Evolutionary conservation across 2,113 vertebrate genomes (phyloP).

Genomic region (Halcyon malimbica): DNA sequence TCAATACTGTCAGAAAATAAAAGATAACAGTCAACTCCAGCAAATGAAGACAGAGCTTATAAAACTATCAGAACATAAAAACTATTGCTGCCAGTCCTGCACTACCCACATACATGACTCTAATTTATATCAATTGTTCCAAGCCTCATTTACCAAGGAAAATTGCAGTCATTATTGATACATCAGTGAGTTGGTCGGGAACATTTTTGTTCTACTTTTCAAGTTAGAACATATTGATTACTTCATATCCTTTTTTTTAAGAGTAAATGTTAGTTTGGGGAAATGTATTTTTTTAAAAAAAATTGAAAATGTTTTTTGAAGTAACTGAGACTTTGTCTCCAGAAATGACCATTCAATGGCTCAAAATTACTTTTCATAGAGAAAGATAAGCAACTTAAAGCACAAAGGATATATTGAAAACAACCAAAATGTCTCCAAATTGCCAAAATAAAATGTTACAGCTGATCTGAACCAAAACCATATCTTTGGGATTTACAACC

Average conservation of each 20-base stretch:
- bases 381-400: conserved; percentile 21
- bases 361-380: background rate
- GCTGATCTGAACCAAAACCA: conserved; percentile 21
- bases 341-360: background rate
- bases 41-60: background rate
- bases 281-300: too few relatives aligned
- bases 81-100: background rate
- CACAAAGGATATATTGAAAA: background rate
- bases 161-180: conserved; percentile 14
- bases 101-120: conserved; percentile 9
- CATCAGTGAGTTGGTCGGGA: conserved; percentile 10
- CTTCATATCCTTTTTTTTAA: background rate
- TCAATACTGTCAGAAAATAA: background rate
- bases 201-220: conserved; percentile 22
- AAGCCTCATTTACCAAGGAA: conserved; percentile 46
- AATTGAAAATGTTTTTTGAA: background rate
- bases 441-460: conserved; percentile 21
- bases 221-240: conserved; percentile 41
- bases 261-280: background rate
- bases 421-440: conserved; percentile 24
- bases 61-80: conserved; percentile 35
- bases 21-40: background rate
- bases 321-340: background rate
- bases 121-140: conserved; percentile 23
- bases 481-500: conserved; percentile 24